A percentile compares a stretch with the other conserved stretches of the same genome.
Conservation (phyloP, 2,113 vertebrate genomes). For the Lathamus discolor region DNA sequence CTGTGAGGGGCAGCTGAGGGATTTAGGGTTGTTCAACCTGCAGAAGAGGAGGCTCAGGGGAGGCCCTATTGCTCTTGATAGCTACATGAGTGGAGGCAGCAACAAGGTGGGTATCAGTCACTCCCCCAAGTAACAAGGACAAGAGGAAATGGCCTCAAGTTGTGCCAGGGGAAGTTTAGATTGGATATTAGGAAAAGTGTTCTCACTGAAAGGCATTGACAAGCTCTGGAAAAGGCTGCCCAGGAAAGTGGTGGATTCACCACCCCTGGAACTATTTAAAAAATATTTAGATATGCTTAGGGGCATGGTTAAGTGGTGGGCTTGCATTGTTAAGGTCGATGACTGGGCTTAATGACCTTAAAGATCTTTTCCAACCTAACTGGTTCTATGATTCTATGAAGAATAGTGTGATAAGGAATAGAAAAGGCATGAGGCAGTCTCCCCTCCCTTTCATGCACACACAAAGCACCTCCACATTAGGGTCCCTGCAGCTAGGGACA, state of each 20-base stretch:
- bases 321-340: neutral
- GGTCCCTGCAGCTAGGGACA: neutral
- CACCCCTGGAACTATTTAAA: neutral
- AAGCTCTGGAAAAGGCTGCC: neutral
- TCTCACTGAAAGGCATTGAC: neutral
- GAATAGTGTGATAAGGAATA: neutral
- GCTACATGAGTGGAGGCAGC: neutral
- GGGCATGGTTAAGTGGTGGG: neutral
- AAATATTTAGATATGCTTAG: neutral
- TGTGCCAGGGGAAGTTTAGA: neutral
- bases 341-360: neutral
- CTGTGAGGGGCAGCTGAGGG: neutral
- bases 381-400: neutral
- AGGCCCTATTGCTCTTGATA: neutral
- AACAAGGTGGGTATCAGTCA: neutral
- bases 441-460: neutral
- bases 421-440: neutral
- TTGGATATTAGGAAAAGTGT: neutral
- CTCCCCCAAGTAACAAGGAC: neutral
- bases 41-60: neutral
- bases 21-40: neutral
- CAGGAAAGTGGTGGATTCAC: neutral
- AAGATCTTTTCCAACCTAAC: neutral
- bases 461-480: accelerated
- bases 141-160: neutral